Evolutionary conservation across 1,140 invertebrate species (phyloP), one percentile per base, ranked within the genome.

Genomic region (Globodera ellingtonae): DNA sequence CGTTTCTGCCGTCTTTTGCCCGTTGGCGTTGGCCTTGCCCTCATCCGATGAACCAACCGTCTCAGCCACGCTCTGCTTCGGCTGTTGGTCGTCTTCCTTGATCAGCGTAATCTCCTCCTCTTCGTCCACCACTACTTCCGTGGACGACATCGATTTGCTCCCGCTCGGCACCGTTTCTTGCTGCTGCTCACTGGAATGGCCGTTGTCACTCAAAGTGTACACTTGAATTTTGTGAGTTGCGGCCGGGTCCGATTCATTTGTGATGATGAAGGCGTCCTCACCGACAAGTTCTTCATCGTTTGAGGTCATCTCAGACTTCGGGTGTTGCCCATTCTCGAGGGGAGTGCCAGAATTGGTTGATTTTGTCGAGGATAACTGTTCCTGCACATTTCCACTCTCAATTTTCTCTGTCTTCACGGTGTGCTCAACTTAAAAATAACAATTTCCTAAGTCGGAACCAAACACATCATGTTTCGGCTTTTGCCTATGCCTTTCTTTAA

Each of bases 181-280:
- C 48, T 78, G n/a, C 47, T 78, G 15, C 52, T 46, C 78, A 79
- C n/a, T 56, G 56, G 65, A 46, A 35, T 44, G 15, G 21, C 76
- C 50, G 71, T 9, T 72, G 52, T 65, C 79, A 48, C 46, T 47
- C 35, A 59, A 59, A 13, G 76, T 80, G 67, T 69, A 80, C 10
- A 80, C 77, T 35, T 80, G 79, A 9, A 80, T 80, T 81, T 80
- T 80, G 50, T 80, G 79, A 13, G 79, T 80, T 70, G 75, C 47
- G n/a, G 78, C 79, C 24, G 79, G 79, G 50, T 80, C 79, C 46
- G 59, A 52, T 24, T 80, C 76, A 48, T 80, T 80, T 13, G 79
- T 80, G n/a, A 80, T 80, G 35, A 80, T 72, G 70, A 80, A 81
- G 7, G 79, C 52, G 52, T 79, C 78, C 24, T 79, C 74, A 7